Percentiles rank a stretch among this genome's conserved stretches.
These are phyloP conservation scores for Himalopsyche phryganea DNA, from an alignment of 1,140 invertebrate species.

Conservation along the genomic window DNA sequence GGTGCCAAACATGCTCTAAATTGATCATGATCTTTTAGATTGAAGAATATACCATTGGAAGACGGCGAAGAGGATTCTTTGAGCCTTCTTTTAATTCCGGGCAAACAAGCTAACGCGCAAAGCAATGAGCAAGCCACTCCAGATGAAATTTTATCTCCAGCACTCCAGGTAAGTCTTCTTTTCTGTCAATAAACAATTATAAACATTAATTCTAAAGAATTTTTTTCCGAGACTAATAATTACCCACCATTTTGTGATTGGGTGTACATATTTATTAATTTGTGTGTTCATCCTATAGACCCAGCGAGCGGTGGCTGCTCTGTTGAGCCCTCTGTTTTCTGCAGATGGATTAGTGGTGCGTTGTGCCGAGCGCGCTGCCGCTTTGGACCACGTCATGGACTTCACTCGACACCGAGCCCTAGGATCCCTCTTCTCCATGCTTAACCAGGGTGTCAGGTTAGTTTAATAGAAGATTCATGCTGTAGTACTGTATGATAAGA, in stretches of 20 bases:
- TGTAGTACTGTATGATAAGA: no score
- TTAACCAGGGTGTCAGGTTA: constrained; percentile 85
- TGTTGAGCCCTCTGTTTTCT: constrained; percentile 82
- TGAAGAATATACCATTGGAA: constrained; percentile 88
- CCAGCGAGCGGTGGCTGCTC: constrained; percentile 83
- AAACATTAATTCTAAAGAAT: no score
- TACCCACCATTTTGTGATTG: no score
- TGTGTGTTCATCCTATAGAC: constrained; percentile 57
- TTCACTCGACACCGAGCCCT: constrained; percentile 92
- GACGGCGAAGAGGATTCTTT: constrained; percentile 81
- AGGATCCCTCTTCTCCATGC: constrained; percentile 94
- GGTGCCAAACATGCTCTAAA: no score
- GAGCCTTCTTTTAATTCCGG: constrained; percentile 47
- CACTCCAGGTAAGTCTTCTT: constrained; percentile 58
- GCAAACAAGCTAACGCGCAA: constrained; percentile 42
- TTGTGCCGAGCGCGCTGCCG: constrained; percentile 85
- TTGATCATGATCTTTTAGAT: constrained; percentile 53
- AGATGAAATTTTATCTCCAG: constrained; percentile 78
- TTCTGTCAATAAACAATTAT: no score
- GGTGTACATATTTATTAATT: no score
- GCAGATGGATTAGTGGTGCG: constrained; percentile 90
- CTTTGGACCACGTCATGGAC: constrained; percentile 98
- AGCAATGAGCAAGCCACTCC: constrained; percentile 39
- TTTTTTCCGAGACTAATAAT: no score
- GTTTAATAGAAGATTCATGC: no score